A percentile compares a stretch with the other conserved stretches of the same genome.
phyloP scores from a whole-genome alignment of 2,113 vertebrate genomes.

The Apus apus region DNA sequence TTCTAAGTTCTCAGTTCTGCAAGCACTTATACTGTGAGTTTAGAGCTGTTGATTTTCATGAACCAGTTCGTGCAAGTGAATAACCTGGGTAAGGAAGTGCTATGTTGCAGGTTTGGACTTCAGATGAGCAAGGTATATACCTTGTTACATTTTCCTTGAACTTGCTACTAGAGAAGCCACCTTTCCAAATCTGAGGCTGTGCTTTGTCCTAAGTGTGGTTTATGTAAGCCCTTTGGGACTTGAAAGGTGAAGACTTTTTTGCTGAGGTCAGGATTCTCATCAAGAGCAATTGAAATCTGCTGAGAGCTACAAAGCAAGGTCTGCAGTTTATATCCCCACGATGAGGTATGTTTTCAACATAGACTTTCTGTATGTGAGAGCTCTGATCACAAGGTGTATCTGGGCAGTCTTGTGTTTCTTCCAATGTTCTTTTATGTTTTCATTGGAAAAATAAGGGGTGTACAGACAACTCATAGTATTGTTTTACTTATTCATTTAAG shows the following conservation, averaged over 20 bases:
- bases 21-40: neutral
- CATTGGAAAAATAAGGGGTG: neutral
- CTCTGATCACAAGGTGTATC: neutral
- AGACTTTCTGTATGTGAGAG: neutral
- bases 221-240: neutral
- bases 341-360: neutral
- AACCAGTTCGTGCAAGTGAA: neutral
- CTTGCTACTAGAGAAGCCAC: neutral
- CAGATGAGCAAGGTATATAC: neutral
- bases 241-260: neutral
- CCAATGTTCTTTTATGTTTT: neutral
- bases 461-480: neutral
- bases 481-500: neutral
- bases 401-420: neutral
- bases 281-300: neutral
- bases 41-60: neutral
- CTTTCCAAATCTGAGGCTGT: neutral
- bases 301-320: neutral
- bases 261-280: neutral
- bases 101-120: neutral
- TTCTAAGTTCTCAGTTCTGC: neutral
- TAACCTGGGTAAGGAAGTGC: neutral
- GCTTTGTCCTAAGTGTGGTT: neutral
- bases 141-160: neutral
- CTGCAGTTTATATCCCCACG: neutral